phyloP scores from a whole-genome alignment of 2,797 vertebrate species.

The Chaenodraco wilsoni region DNA sequence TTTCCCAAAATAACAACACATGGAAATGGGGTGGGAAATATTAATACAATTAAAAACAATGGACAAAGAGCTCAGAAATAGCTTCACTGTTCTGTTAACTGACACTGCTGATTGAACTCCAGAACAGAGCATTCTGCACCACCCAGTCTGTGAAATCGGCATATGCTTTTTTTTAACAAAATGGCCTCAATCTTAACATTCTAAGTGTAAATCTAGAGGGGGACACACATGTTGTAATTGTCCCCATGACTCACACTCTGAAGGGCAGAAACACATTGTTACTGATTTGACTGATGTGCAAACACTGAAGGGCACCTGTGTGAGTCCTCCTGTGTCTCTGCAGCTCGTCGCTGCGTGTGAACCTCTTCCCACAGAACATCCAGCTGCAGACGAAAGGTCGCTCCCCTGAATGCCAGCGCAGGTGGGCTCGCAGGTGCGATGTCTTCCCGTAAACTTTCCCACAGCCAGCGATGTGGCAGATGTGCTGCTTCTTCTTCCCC shows the following conservation, averaged over 20 bases:
- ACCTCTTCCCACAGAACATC: slow-evolving; percentile 99
- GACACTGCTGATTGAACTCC: slow-evolving; percentile 19
- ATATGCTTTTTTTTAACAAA: slow-evolving; percentile 28
- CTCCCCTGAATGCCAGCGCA: slow-evolving; percentile 99
- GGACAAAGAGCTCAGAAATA: neutral
- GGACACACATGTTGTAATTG: slow-evolving; percentile 42
- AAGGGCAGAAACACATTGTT: slow-evolving; percentile 55
- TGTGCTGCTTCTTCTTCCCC: slow-evolving; percentile 97
- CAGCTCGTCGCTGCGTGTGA: slow-evolving; percentile 98
- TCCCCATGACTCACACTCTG: slow-evolving; percentile 50
- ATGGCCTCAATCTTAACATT: slow-evolving; percentile 36
- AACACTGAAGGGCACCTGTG: slow-evolving; percentile 88
- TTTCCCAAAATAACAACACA: neutral
- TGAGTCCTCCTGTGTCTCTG: slow-evolving; percentile 98
- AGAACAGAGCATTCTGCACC: slow-evolving; percentile 20
- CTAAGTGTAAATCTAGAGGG: slow-evolving; percentile 36
- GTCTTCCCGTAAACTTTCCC: slow-evolving; percentile 94
- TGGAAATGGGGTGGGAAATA: neutral
- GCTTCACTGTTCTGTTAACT: slow-evolving; percentile 23
- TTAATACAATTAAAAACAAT: neutral
- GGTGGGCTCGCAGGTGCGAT: slow-evolving; percentile 97
- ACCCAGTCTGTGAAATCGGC: slow-evolving; percentile 25
- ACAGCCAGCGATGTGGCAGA: slow-evolving; percentile 96
- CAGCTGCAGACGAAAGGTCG: slow-evolving; percentile 98
- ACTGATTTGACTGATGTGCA: slow-evolving; percentile 53